phyloP scores from a whole-genome alignment of 2,113 vertebrate species.

The Sinosuthora webbiana region DNA sequence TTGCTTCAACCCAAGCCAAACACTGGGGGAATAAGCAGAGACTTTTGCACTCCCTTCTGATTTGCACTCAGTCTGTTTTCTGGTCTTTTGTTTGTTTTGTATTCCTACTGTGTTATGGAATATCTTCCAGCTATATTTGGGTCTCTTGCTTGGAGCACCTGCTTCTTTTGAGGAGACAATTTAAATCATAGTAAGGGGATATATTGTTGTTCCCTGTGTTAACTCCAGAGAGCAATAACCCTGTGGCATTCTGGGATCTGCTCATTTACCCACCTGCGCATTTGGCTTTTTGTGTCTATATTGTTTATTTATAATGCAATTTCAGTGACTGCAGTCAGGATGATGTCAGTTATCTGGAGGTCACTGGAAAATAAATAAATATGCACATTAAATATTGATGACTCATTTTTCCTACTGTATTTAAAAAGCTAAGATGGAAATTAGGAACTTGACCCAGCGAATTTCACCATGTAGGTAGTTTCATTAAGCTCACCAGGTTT shows the following conservation, averaged over 20 bases:
- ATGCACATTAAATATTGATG: neutral
- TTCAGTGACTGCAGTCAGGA: neutral
- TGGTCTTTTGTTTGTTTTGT: neutral
- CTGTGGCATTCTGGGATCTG: neutral
- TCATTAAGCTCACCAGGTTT: neutral
- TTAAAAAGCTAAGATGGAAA: neutral
- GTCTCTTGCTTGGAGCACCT: neutral
- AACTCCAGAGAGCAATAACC: neutral
- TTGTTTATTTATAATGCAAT: neutral
- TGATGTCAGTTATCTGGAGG: neutral
- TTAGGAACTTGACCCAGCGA: neutral
- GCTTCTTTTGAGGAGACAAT: neutral
- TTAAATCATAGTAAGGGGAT: neutral
- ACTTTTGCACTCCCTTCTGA: neutral
- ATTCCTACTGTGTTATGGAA: neutral
- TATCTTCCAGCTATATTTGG: neutral
- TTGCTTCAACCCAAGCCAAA: neutral
- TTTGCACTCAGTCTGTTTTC: neutral
- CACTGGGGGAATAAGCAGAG: neutral
- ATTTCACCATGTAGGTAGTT: neutral
- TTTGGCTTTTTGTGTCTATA: neutral
- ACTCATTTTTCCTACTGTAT: neutral
- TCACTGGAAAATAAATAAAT: conserved; percentile 15
- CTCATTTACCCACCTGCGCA: neutral
- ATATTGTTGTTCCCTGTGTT: neutral